These are phyloP conservation scores for Eira barbara DNA, from an alignment of 2,113 vertebrate species.

Conservation along the genomic window DNA sequence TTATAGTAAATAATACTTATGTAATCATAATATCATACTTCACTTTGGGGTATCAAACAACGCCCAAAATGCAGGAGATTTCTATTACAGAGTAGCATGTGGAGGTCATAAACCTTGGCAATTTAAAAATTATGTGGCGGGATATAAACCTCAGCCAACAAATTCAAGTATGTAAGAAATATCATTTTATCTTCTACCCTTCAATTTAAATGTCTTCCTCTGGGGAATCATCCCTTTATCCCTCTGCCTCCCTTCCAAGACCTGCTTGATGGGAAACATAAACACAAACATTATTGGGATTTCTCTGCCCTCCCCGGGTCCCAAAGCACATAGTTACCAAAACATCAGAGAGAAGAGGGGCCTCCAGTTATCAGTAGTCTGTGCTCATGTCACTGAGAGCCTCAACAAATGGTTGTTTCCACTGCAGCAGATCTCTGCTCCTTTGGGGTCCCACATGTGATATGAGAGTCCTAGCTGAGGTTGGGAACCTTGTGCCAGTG, in stretches of 20 bases:
- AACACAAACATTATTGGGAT: background rate
- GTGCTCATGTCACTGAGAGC: background rate
- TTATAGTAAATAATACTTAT: background rate
- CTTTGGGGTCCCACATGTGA: background rate
- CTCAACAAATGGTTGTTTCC: background rate
- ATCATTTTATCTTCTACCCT: background rate
- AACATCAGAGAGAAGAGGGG: background rate
- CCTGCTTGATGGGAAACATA: background rate
- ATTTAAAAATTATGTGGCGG: background rate
- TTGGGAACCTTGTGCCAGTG: background rate
- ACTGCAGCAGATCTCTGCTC: background rate
- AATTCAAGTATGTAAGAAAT: background rate
- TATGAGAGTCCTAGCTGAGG: background rate
- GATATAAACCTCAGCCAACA: background rate
- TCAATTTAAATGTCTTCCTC: background rate
- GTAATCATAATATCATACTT: background rate
- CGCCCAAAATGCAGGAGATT: background rate
- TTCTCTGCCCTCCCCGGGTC: background rate
- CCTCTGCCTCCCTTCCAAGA: too few species aligned
- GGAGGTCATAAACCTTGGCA: background rate
- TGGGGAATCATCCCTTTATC: background rate
- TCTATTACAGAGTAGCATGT: background rate
- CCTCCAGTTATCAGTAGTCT: background rate
- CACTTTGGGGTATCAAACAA: background rate
- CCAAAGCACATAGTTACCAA: background rate